Conservation (phyloP, 1,140 invertebrate species). For the Meloidogyne exigua region DNA sequence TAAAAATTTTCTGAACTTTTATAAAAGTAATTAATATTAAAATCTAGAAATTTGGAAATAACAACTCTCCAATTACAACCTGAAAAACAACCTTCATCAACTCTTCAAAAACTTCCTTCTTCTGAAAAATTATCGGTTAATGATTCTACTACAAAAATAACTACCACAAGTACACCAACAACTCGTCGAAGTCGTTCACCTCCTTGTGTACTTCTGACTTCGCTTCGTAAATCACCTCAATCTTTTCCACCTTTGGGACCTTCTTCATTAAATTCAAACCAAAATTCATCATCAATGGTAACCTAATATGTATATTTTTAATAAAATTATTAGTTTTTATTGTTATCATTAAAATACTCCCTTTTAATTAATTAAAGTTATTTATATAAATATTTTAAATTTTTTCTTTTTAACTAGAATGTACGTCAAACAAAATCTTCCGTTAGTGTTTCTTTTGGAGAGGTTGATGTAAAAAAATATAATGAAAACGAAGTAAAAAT, state of each 20-base stretch:
- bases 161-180: not conserved
- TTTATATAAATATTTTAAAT: not conserved
- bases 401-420: not conserved
- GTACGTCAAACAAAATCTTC: slow-evolving; percentile 18
- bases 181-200: slow-evolving; percentile 2
- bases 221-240: slow-evolving; percentile 24
- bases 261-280: not conserved
- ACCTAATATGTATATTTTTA: not conserved
- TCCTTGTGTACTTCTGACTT: slow-evolving; percentile 6
- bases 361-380: no score
- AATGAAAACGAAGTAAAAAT: not conserved
- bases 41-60: not conserved
- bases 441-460: slow-evolving; percentile 28
- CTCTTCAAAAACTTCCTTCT: no score
- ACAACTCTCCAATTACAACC: not conserved
- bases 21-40: not conserved
- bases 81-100: not conserved
- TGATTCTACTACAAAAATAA: not conserved
- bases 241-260: slow-evolving; percentile 23
- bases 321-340: no score
- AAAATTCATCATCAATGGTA: not conserved
- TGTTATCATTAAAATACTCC: no score
- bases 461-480: not conserved
- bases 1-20: not conserved
- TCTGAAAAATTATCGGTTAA: not conserved